Evolutionary conservation across 2,797 vertebrate genomes (phyloP), one percentile per base, ranked within the genome.

Genomic region (Rhinichthys osculus): DNA sequence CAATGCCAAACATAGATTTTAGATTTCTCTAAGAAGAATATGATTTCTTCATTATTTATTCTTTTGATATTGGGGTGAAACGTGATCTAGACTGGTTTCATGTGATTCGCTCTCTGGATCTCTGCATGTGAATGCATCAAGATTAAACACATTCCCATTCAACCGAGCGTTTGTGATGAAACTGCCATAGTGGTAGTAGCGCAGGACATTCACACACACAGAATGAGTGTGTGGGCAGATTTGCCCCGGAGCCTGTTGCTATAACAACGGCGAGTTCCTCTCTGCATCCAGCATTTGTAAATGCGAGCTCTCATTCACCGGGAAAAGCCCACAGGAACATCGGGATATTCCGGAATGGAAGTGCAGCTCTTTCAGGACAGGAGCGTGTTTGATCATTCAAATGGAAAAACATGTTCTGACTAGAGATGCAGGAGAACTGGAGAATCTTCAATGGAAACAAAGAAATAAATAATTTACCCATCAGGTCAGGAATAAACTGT

Each of bases 221-320:
- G 27, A 72, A 50, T 10, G 35, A 74, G 83, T 67, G 70, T 62
- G 88, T 87, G 86, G 89, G 82, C 77, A 81, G 87, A 78, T 50
- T 87, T 77, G 81, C 89, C 79, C 87, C 78, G 52, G 74, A 89
- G 87, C 83, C 81, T 87, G 90, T 90, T 90, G 88, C 87, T 88
- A 88, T 90, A 89, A 86, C 90, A 78, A 90, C 90, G 21, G 35
- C 33, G 81, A 86, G 71, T 40, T 89, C 50, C 44, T 47, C 47
- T 78, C 72, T 35, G 80, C 88, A 88, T 77, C 64, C 80, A 82
- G 80, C n/a, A 30, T 88, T 84, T 79, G 88, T 88, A 88, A 85
- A 86, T 57, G 82, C 4, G 66, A 73, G 71, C 30, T 81, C 87
- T 89, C 85, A 88, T 88, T 88, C 82, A 88, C 74, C 81, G 47